Evolutionary conservation across 92 coral and sea anemone genomes (phyloP).

Genomic region (Ricordea florida): DNA sequence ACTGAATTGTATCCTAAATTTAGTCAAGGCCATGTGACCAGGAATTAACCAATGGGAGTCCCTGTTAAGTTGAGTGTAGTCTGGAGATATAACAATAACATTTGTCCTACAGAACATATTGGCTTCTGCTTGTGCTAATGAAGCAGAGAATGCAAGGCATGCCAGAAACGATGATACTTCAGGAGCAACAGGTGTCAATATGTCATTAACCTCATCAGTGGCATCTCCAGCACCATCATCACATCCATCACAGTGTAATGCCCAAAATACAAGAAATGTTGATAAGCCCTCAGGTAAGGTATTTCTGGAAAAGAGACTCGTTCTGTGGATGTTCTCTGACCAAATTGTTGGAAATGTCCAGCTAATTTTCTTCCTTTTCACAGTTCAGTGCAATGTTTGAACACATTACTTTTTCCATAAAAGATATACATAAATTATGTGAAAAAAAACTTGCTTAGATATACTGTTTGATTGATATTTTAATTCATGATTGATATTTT

Average conservation of each 20-base stretch:
- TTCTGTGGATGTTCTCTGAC: too few relatives aligned
- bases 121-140: slow-evolving; percentile 99
- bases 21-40: too few relatives aligned
- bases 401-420: too few relatives aligned
- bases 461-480: too few relatives aligned
- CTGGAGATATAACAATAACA: background rate
- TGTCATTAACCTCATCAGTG: slow-evolving; percentile 48
- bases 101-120: slow-evolving; percentile 74
- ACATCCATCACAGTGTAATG: slow-evolving; percentile 57
- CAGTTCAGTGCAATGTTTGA: too few relatives aligned
- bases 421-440: too few relatives aligned
- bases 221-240: slow-evolving; percentile 62
- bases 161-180: slow-evolving; percentile 57
- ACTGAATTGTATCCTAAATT: background rate
- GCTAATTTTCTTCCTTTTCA: too few relatives aligned
- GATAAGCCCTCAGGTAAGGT: slow-evolving; percentile 53
- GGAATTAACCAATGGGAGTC: too few relatives aligned
- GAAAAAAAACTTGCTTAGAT: too few relatives aligned
- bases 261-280: background rate
- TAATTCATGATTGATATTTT: too few relatives aligned
- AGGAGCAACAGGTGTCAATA: slow-evolving; percentile 15
- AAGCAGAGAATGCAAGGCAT: slow-evolving; percentile 82
- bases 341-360: too few relatives aligned
- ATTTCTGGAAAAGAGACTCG: background rate
- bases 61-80: background rate